Base-by-base conservation (phyloP, 2,113 vertebrate species). In the Myrmophylax atrothorax region DNA sequence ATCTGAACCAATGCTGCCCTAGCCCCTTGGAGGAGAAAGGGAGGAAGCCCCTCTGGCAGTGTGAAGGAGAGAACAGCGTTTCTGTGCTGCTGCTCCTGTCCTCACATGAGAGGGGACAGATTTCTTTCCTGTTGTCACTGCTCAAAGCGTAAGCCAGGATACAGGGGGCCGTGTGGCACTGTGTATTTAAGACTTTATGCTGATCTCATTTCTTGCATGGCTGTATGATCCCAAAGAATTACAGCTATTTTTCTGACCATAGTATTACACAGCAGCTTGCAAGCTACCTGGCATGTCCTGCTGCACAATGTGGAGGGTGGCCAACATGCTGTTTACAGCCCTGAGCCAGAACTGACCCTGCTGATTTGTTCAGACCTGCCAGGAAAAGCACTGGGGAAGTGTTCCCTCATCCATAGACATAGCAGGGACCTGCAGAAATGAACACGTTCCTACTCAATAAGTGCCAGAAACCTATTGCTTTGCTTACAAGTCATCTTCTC, bases 331-430 rank as follows among this genome's bases (percentile, higher is more conserved):
- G 33, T 67, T 86, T 14, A 55, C 18, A 86, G 46, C 83, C 68
- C 46, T 50, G 68, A 86, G 83, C 92, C 94, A 94, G 82, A 82
- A 85, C 28, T 82, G 69, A 47, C 66, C 91, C 75, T 79, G 84
- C 74, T 90, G 78, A 37, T 94, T 87, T 87, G 49, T 49, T 37
- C 52, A 72, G 75, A 53, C n/a, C 75, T 95, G 85, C 78, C 83
- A 95, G 80, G 33, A 86, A 47, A 42, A 81, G 63, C 55, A 50
- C 23, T 35, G 42, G 11, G 14, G 16, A 47, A 64, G n/a, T 26
- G 85, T 86, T 76, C 76, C 44, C 53, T 77, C 38, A 18, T 77
- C 63, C 63, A 38, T 1, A 74, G 68, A 14, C n/a, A 24, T 14
- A 49, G 49, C 79, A 53, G 59, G 42, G 76, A n/a, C 55, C 38